Conservation (phyloP, 2,113 vertebrate genomes). For the Cercopithecus mona region DNA sequence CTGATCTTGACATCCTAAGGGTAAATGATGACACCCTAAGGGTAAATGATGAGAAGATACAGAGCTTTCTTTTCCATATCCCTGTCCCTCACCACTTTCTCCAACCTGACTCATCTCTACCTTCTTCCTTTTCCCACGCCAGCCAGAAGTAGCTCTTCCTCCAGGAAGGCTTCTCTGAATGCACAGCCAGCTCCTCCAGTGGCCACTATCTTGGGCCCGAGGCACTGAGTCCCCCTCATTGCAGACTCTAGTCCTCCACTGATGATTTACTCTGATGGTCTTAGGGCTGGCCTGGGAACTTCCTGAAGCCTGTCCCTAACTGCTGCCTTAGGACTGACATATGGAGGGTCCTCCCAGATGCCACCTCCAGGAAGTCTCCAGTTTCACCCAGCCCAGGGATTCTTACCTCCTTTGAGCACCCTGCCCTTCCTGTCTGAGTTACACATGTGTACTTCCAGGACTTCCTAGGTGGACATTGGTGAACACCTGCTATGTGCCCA, state of each 20-base stretch:
- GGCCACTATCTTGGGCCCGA: not conserved
- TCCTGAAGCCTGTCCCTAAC: not conserved
- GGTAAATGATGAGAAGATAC: not conserved
- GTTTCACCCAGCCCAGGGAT: not conserved
- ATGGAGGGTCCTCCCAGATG: not conserved
- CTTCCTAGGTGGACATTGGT: not conserved
- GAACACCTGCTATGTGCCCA: not conserved
- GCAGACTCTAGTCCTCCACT: not conserved
- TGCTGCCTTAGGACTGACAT: not conserved
- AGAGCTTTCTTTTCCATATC: not conserved
- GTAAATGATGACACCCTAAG: not conserved
- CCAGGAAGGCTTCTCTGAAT: not conserved
- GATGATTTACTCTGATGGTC: not conserved
- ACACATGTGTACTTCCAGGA: not conserved
- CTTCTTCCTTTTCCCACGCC: not conserved
- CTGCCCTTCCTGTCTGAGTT: not conserved
- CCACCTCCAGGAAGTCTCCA: conserved; percentile 1
- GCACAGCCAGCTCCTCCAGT: not conserved
- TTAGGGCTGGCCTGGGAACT: not conserved
- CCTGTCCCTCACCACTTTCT: not conserved
- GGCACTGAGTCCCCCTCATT: not conserved
- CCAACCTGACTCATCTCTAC: not conserved
- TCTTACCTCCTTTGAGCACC: not conserved
- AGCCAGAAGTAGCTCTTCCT: not conserved
- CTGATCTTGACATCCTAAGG: not conserved